A percentile compares a stretch with the other conserved stretches of the same genome.
These are phyloP conservation scores for Apis laboriosa DNA, from an alignment of 1,140 invertebrate genomes.

Conservation along the genomic window DNA sequence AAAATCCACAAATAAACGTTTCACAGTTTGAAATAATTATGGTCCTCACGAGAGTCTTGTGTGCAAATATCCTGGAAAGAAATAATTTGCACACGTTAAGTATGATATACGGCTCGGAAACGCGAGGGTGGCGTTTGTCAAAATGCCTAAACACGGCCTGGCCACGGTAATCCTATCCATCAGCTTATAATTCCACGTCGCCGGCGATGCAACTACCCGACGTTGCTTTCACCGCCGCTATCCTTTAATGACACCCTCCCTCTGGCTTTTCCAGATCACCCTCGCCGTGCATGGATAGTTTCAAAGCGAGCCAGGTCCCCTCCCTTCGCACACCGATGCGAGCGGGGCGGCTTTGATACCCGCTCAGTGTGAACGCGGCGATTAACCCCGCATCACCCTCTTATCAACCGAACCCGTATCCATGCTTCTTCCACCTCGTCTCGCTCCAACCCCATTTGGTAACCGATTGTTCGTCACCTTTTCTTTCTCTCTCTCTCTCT, in stretches of 20 bases:
- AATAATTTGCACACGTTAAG: neutral
- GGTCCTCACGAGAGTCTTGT: neutral
- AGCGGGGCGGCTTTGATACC: constrained; percentile 65
- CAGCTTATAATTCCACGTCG: constrained; percentile 46
- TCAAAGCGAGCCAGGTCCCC: constrained; percentile 35
- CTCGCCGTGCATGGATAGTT: constrained; percentile 32
- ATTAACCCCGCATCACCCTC: constrained; percentile 72
- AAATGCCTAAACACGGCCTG: constrained; percentile 33
- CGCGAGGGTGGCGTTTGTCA: constrained; percentile 5
- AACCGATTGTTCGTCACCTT: constrained; percentile 28
- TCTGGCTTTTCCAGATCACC: constrained; percentile 43
- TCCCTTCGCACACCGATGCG: constrained; percentile 37
- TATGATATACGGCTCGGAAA: neutral
- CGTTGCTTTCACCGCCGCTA: constrained; percentile 37
- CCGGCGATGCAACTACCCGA: constrained; percentile 22
- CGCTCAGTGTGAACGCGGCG: constrained; percentile 70
- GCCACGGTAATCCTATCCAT: constrained; percentile 36
- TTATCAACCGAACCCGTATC: constrained; percentile 62
- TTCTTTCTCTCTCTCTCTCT: neutral
- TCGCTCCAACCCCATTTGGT: constrained; percentile 33
- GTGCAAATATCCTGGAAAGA: neutral
- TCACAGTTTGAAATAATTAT: too few relatives aligned
- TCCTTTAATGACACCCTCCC: constrained; percentile 47
- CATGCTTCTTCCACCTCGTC: constrained; percentile 51
- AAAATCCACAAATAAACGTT: too few relatives aligned